phyloP scores from a whole-genome alignment of 2,888 invertebrate species.

The Oxystoma pomonae region DNA sequence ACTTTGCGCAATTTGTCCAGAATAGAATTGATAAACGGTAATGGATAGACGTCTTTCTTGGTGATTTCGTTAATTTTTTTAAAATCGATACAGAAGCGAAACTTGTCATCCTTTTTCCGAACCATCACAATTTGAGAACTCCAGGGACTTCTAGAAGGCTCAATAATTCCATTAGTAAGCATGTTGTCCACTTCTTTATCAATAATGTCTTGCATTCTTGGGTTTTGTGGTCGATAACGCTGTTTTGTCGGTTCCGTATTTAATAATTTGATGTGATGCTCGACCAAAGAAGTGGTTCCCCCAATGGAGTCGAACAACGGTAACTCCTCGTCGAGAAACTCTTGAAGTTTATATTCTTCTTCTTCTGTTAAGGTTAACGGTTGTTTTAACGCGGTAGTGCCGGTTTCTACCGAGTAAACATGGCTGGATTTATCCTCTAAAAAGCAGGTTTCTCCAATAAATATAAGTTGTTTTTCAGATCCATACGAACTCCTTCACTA shows the following conservation, averaged over 20 bases:
- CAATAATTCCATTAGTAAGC: conserved; percentile 15
- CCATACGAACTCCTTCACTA: neutral
- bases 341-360: neutral
- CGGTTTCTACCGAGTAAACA: neutral
- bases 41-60: conserved; percentile 34
- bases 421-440: neutral
- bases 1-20: conserved; percentile 31
- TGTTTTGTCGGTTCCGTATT: conserved; percentile 14
- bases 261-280: conserved; percentile 3
- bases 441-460: neutral
- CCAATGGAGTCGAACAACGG: neutral
- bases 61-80: conserved; percentile 33
- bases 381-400: neutral
- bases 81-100: conserved; percentile 35
- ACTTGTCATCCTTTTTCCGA: conserved; percentile 21
- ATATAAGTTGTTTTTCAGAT: neutral
- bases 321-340: neutral
- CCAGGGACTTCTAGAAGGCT: conserved; percentile 20
- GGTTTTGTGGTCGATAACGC: conserved; percentile 13
- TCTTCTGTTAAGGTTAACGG: neutral
- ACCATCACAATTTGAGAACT: conserved; percentile 15
- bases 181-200: conserved; percentile 19
- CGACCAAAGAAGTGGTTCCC: neutral
- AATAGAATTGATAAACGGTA: conserved; percentile 32
- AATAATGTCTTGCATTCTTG: conserved; percentile 12